Evolutionary conservation across 2,797 vertebrate species (phyloP).

Genomic region (Phalloptychus januarius): DNA sequence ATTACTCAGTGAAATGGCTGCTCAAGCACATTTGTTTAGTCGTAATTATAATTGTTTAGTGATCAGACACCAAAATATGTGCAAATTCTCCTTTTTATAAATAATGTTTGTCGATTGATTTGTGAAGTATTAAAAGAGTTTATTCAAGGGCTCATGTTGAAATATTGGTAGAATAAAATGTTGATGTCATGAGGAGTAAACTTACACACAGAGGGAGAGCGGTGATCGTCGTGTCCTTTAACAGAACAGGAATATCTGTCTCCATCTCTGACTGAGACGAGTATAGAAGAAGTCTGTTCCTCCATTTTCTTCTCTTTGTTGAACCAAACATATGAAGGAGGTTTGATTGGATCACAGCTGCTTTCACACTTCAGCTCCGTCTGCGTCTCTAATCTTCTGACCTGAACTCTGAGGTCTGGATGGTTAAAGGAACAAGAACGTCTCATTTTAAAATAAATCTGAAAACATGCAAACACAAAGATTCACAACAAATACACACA

Average conservation of each 20-base stretch:
- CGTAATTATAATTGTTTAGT: too few species aligned
- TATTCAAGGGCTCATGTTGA: not conserved
- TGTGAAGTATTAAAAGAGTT: not conserved
- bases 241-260: constrained; percentile 19
- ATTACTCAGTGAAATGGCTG: too few species aligned
- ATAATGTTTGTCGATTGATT: not conserved
- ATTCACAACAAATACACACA: not conserved
- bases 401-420: not conserved
- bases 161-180: not conserved
- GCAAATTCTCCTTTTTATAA: not conserved
- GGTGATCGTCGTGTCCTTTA: not conserved
- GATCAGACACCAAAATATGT: not conserved
- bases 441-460: not conserved
- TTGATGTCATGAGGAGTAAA: not conserved
- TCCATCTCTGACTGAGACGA: fast-evolving
- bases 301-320: not conserved
- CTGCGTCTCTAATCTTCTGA: fast-evolving
- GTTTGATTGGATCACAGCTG: constrained; percentile 4
- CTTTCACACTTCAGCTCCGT: constrained; percentile 23
- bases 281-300: fast-evolving
- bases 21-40: too few species aligned
- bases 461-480: not conserved
- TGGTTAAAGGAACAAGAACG: not conserved
- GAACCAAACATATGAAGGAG: constrained; percentile 35
- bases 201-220: constrained; percentile 35